These are phyloP conservation scores for Phyllotis vaccarum DNA, from an alignment of 2,797 vertebrate genomes.

Conservation along the genomic window DNA sequence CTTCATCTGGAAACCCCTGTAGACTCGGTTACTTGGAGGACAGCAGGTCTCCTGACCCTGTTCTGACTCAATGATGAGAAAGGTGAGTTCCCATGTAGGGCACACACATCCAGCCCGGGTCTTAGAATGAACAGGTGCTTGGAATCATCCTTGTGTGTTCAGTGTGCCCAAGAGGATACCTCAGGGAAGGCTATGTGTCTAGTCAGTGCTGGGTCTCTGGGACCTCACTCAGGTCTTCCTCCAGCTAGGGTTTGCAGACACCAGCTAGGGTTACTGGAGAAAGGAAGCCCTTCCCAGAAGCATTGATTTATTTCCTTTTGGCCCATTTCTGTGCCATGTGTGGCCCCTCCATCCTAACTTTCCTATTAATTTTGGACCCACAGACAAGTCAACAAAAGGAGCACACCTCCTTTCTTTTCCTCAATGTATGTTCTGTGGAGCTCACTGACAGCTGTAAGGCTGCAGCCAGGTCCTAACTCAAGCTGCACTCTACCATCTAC, in stretches of 20 bases:
- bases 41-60: background rate
- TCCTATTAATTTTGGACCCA: background rate
- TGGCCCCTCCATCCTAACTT: background rate
- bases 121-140: background rate
- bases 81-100: background rate
- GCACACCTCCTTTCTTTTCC: background rate
- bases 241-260: too few relatives aligned
- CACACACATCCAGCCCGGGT: background rate
- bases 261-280: too few relatives aligned
- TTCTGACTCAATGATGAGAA: background rate
- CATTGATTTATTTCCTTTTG: background rate
- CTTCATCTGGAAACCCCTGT: background rate
- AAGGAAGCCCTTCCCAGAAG: background rate
- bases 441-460: background rate
- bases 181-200: background rate
- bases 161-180: background rate
- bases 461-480: background rate
- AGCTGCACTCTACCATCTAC: background rate
- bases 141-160: background rate
- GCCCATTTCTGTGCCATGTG: background rate
- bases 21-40: background rate
- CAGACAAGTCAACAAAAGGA: background rate
- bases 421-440: background rate
- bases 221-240: too few relatives aligned
- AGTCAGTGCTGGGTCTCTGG: background rate